phyloP scores from a whole-genome alignment of 2,888 invertebrate species.

The Lasioglossum villosulum region DNA sequence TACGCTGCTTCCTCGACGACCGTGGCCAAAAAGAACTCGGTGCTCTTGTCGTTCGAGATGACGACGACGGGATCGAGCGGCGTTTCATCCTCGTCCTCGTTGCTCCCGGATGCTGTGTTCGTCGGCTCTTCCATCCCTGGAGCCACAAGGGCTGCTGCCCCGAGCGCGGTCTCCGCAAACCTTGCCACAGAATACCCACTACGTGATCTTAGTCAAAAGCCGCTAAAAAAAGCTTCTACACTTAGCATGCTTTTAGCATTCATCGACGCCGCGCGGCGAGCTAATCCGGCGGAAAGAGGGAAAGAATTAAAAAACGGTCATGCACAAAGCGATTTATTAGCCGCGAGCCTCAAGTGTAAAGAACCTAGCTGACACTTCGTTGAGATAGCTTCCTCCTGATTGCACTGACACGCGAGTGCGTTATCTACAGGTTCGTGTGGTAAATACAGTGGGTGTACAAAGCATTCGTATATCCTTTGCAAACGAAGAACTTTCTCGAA shows the following conservation, averaged over 20 bases:
- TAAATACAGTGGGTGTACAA: too few relatives aligned
- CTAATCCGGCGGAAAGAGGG: slow-evolving; percentile 58
- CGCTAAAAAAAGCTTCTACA: slow-evolving; percentile 80
- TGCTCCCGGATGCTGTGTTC: slow-evolving; percentile 95
- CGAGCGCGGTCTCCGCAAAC: slow-evolving; percentile 92
- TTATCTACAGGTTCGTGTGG: background rate
- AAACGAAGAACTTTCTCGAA: too few relatives aligned
- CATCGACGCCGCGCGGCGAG: slow-evolving; percentile 43
- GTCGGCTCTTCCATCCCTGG: slow-evolving; percentile 93
- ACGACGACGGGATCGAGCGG: slow-evolving; percentile 85
- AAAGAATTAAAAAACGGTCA: slow-evolving; percentile 51
- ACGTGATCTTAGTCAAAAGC: slow-evolving; percentile 84
- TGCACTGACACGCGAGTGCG: slow-evolving; percentile 4
- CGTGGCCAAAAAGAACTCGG: slow-evolving; percentile 95
- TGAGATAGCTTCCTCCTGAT: slow-evolving; percentile 10
- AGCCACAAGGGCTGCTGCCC: slow-evolving; percentile 86
- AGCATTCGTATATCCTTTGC: too few relatives aligned
- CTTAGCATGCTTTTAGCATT: slow-evolving; percentile 72
- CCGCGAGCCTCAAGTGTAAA: slow-evolving; percentile 35
- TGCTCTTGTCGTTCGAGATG: slow-evolving; percentile 95
- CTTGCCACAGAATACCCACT: slow-evolving; percentile 85
- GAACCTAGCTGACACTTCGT: slow-evolving; percentile 45
- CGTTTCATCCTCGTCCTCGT: slow-evolving; percentile 91
- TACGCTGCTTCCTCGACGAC: slow-evolving; percentile 94
- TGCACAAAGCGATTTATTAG: slow-evolving; percentile 62